Base-by-base conservation (phyloP, 2,113 vertebrate genomes). In the Hucho hucho region DNA sequence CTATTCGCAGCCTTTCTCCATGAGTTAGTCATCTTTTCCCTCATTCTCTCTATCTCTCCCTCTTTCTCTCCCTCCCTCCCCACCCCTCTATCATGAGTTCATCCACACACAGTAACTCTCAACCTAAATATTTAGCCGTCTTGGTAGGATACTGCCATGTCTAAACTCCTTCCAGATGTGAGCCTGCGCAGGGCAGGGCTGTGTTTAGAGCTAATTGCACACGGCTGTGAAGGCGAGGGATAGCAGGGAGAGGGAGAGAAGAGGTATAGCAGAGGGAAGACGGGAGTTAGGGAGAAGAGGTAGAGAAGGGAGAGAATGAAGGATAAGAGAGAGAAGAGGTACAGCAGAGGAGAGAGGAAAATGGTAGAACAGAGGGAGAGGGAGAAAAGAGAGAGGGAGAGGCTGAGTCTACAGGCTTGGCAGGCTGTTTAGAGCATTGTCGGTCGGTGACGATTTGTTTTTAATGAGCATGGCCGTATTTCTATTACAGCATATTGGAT, bases 101-200 rank as follows among this genome's bases (percentile, higher is more conserved):
- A 92, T 94, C 93, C 92, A 93, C 92, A 92, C 85, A 87, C 91
- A 93, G 91, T 92, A 92, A 94, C 92, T 93, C 92, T 92, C 88
- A 94, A 94, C 92, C 92, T 94, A 94, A 94, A 94, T 94, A 94
- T 94, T 94, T 93, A 94, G 93, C 89, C 87, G 90, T 91, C 91
- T 83, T 93, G 91, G 93, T 93, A 93, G 93, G 93, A 94, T 93
- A 93, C 93, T 92, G 93, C 93, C 84, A 92, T 94, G 89, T 91
- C 93, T 85, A 93, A 94, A 94, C 92, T 89, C 85, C 84, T 94
- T 94, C 93, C 93, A 94, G 93, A 94, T 94, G 93, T 94, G 90
- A 89, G 90, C 86, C 84, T 89, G 88, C 77, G 72, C 89, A 32
- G 89, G 58, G 73, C 89, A n/a, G 89, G 58, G 58, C 89, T 88